These are phyloP conservation scores for Mycalesis mineus DNA, from an alignment of 2,888 invertebrate genomes.

Conservation along the genomic window DNA sequence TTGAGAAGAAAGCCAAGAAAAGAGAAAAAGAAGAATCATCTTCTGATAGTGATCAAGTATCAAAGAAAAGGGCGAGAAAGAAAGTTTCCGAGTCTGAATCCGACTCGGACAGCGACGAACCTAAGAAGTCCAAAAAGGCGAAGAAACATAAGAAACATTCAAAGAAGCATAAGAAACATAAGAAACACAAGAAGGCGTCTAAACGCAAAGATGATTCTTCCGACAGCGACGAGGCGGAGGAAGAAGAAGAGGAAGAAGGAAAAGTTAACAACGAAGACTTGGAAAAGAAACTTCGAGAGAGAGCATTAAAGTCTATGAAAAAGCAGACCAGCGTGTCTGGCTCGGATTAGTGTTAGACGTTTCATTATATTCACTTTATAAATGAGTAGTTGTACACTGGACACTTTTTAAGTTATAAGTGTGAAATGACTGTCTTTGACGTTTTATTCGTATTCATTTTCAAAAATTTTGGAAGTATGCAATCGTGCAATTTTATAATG, in stretches of 20 bases:
- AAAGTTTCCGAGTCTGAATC: slow-evolving; percentile 81
- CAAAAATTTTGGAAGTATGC: not conserved
- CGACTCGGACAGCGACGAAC: slow-evolving; percentile 80
- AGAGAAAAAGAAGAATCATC: slow-evolving; percentile 79
- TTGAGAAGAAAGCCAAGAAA: slow-evolving; percentile 79
- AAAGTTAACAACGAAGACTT: slow-evolving; percentile 86
- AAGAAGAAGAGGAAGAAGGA: slow-evolving; percentile 81
- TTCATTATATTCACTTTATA: slow-evolving; percentile 4
- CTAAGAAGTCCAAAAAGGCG: slow-evolving; percentile 83
- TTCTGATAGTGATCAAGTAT: slow-evolving; percentile 70
- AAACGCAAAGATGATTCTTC: slow-evolving; percentile 84
- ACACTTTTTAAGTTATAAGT: not conserved
- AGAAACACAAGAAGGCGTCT: slow-evolving; percentile 82
- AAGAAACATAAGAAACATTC: slow-evolving; percentile 93
- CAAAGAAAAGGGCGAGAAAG: slow-evolving; percentile 76
- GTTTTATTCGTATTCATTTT: not conserved
- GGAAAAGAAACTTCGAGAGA: slow-evolving; percentile 91
- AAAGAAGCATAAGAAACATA: slow-evolving; percentile 90
- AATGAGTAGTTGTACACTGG: not conserved
- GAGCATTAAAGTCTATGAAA: slow-evolving; percentile 94
- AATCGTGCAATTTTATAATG: not conserved
- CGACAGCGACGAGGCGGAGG: slow-evolving; percentile 83
- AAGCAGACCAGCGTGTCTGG: slow-evolving; percentile 81
- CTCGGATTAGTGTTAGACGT: slow-evolving; percentile 55
- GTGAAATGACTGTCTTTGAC: not conserved